Base-by-base conservation (phyloP, 2,888 invertebrate genomes). In the Orthosia gothica region DNA sequence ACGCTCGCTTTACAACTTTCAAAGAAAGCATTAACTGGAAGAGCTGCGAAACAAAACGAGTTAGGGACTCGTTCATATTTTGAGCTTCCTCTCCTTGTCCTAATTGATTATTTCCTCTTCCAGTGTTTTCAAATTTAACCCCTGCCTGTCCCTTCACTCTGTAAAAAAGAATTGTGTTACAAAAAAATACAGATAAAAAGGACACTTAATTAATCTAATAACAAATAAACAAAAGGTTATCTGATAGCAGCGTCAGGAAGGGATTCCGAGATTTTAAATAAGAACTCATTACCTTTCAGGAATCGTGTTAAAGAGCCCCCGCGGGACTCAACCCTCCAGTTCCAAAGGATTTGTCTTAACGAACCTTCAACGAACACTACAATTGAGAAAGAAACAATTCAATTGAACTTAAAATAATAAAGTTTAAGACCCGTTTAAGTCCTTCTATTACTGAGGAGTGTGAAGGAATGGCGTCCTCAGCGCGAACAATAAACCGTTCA, bases 401-500 rank as follows among this genome's bases (percentile, higher is more conserved):
- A 89, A 92, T 91, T 91, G 90, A 91, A 90, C 86, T 91, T 87
- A 87, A 88, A 91, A 92, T 92, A 92, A 92, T 91, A 89, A 90
- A 89, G 87, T 86, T 86, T n/a, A n/a, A n/a, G 89, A 83, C 87
- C 84, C 85, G 85, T 87, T 90, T 91, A 90, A 91, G 90, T 92
- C 91, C 83, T 89, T 91, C 90, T 89, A 90, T 91, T 90, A 89
- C 90, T 82, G 86, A 83, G 87, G 87, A 91, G 91, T 91, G 92
- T 89, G 90, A 91, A 90, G 90, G 91, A 91, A 92, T 87, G 88
- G 88, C 89, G 89, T 90, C 85, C 90, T 92, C 91, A 80, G 82
- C 84, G 89, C 89, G 88, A 92, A 94, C 94, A 94, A 93, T 94
- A 91, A 92, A 92, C 91, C 87, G 89, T 90, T 90, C 90, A 91